phyloP scores from a whole-genome alignment of 2,113 vertebrate genomes.

The Lagopus muta region DNA sequence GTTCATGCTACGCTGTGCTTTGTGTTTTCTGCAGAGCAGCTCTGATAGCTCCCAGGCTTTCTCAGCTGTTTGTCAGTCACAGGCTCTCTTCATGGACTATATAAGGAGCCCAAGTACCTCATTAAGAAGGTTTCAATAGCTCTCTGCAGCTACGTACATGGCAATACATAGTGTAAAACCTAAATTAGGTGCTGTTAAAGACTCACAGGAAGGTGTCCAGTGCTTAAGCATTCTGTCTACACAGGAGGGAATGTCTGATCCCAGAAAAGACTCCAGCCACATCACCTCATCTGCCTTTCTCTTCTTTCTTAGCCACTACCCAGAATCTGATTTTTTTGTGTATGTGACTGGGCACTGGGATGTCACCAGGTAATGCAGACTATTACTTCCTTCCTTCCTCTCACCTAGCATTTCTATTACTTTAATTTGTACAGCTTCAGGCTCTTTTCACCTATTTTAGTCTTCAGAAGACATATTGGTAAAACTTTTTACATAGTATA shows the following conservation, averaged over 20 bases:
- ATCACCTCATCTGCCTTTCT: background rate
- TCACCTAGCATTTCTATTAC: background rate
- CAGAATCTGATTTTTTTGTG: background rate
- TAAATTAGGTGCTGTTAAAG: background rate
- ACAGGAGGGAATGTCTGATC: background rate
- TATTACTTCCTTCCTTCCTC: background rate
- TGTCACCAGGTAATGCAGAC: background rate
- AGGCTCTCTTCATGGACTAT: conserved; percentile 17
- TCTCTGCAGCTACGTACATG: background rate
- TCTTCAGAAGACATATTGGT: background rate
- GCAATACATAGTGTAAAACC: conserved; percentile 23
- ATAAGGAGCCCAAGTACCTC: conserved; percentile 50
- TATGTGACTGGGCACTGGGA: background rate
- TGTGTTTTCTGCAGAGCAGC: conserved; percentile 44
- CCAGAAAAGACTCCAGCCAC: background rate
- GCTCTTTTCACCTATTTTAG: background rate
- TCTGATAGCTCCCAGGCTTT: conserved; percentile 47
- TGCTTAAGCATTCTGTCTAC: background rate
- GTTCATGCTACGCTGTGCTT: conserved; percentile 42
- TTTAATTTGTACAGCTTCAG: background rate
- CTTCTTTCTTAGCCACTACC: background rate
- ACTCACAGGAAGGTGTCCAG: background rate
- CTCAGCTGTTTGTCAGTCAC: conserved; percentile 65
- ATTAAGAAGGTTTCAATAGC: conserved; percentile 59
- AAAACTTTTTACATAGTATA: background rate